Percentiles rank a stretch among this genome's conserved stretches.
Evolutionary conservation across 2,888 invertebrate species (phyloP).

Genomic region (Iselma pallidipennis): DNA sequence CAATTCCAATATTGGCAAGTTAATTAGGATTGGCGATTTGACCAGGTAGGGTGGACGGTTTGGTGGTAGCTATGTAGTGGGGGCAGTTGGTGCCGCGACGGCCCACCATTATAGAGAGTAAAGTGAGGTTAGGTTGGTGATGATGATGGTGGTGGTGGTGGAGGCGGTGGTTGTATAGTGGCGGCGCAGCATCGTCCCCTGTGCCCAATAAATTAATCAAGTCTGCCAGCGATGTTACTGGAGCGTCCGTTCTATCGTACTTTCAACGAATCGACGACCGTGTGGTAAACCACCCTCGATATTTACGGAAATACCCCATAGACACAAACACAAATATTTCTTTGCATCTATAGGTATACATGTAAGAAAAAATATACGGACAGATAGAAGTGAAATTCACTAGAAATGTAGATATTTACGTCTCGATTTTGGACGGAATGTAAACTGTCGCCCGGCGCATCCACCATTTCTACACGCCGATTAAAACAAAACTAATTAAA

Average conservation of each 20-base stretch:
- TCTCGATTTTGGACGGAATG: not conserved
- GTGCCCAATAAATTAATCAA: conserved; percentile 57
- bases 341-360: no score
- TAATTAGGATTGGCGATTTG: not conserved
- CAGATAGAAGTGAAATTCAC: no score
- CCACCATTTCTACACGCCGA: not conserved
- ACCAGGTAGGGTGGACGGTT: not conserved
- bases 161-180: conserved; percentile 32
- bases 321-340: not conserved
- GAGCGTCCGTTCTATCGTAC: conserved; percentile 22
- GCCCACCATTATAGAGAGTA: conserved; percentile 14
- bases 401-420: no score
- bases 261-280: conserved; percentile 19
- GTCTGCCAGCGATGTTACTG: conserved; percentile 47
- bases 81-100: conserved; percentile 16
- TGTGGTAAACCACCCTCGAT: conserved; percentile 7
- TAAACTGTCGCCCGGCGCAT: not conserved
- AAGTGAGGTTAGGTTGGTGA: conserved; percentile 17
- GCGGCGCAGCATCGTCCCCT: conserved; percentile 48
- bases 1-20: not conserved
- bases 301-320: not conserved
- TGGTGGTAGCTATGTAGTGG: not conserved
- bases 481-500: not conserved
- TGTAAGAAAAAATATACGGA: not conserved
- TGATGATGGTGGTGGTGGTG: conserved; percentile 40